Percentiles rank a stretch among this genome's conserved stretches.
Evolutionary conservation across 2,888 invertebrate species (phyloP).

Genomic region (Girardia tigrina): DNA sequence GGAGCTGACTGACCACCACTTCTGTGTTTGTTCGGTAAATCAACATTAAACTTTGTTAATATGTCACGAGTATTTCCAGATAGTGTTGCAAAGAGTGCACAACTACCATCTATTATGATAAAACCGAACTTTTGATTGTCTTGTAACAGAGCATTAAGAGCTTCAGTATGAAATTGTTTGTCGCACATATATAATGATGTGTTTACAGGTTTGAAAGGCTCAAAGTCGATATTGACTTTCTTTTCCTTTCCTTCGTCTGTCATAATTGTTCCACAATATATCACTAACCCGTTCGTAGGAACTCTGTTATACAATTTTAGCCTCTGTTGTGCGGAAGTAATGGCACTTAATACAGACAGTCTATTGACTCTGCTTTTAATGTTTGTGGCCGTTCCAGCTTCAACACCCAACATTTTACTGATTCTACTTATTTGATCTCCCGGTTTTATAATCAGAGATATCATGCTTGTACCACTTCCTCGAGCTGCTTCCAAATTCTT

Average conservation of each 20-base stretch:
- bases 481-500: too few species aligned
- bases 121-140: conserved; percentile 72
- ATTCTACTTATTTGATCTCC: conserved; percentile 98
- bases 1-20: conserved; percentile 36
- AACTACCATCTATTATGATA: conserved; percentile 25
- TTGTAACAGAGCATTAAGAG: conserved; percentile 80
- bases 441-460: conserved; percentile 95
- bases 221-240: conserved; percentile 27
- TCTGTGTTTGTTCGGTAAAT: conserved; percentile 37
- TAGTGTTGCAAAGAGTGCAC: conserved; percentile 11
- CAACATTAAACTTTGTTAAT: conserved; percentile 33
- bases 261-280: conserved; percentile 29
- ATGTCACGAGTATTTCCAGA: neutral
- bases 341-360: conserved; percentile 92
- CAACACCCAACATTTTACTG: conserved; percentile 99
- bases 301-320: conserved; percentile 86
- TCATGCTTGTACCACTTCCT: conserved; percentile 99
- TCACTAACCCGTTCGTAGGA: conserved; percentile 20
- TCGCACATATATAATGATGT: conserved; percentile 6
- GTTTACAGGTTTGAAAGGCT: neutral
- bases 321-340: conserved; percentile 97
- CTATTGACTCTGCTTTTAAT: conserved; percentile 97
- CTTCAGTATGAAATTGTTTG: neutral
- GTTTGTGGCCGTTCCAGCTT: conserved; percentile 98
- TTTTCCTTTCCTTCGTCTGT: conserved; percentile 53